Percentiles rank a stretch among this genome's conserved stretches.
Evolutionary conservation across 2,797 vertebrate genomes (phyloP).

Genomic region (Neopelma chrysocephalum): DNA sequence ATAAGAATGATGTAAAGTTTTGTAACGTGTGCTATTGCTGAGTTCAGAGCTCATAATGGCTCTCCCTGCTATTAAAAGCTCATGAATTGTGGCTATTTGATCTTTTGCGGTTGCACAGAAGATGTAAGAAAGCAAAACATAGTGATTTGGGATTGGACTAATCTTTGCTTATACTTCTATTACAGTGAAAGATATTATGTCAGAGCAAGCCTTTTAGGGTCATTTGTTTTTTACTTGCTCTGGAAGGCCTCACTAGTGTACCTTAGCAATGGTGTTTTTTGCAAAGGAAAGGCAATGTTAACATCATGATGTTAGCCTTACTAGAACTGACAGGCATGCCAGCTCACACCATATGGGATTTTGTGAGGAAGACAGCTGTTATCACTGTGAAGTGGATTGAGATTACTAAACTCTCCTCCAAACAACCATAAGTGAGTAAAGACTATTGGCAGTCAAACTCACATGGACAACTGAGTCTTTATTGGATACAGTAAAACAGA

Average conservation of each 20-base stretch:
- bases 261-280: accelerated
- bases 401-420: background rate
- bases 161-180: background rate
- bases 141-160: background rate
- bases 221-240: background rate
- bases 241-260: background rate
- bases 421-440: constrained; percentile 2
- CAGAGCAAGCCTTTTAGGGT: background rate
- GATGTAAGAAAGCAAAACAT: background rate
- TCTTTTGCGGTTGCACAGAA: background rate
- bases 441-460: background rate
- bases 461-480: background rate
- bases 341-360: background rate
- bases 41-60: background rate
- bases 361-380: constrained; percentile 34
- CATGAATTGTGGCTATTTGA: background rate
- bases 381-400: background rate
- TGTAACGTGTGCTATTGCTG: background rate
- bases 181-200: background rate
- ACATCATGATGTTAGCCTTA: background rate
- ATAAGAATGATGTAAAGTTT: background rate
- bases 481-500: background rate
- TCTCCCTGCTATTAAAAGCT: background rate
- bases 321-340: background rate
- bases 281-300: background rate